Evolutionary conservation across 2,888 invertebrate species (phyloP).

Genomic region (Apotomis turbidana): DNA sequence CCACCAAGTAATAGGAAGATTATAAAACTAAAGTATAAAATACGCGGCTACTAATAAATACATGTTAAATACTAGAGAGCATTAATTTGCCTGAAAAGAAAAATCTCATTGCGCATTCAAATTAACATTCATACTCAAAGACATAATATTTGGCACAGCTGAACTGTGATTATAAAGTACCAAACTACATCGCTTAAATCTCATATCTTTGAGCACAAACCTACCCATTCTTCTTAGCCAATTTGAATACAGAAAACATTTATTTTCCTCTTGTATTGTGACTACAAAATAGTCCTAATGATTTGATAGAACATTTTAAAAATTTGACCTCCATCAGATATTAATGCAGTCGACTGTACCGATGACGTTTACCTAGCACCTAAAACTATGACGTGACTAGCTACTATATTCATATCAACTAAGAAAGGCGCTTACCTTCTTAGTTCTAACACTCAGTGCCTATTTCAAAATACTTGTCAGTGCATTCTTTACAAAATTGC

Average conservation of each 20-base stretch:
- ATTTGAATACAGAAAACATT: not conserved
- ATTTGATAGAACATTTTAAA: no score
- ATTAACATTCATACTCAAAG: constrained; percentile 42
- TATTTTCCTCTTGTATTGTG: not conserved
- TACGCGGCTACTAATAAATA: constrained; percentile 65
- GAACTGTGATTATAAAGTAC: not conserved
- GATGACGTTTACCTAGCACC: not conserved
- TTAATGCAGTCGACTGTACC: not conserved
- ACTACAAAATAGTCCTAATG: not conserved
- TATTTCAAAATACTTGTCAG: constrained; percentile 7
- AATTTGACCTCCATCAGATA: no score
- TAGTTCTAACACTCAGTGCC: not conserved
- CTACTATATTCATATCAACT: constrained; percentile 15
- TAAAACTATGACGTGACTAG: not conserved
- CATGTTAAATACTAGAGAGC: constrained; percentile 71
- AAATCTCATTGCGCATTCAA: constrained; percentile 26
- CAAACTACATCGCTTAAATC: not conserved
- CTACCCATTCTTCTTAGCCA: not conserved
- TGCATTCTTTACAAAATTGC: constrained; percentile 2
- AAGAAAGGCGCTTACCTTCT: not conserved
- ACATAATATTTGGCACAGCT: not conserved
- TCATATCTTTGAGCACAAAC: not conserved
- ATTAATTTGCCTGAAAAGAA: constrained; percentile 46
- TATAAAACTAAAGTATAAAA: constrained; percentile 43
- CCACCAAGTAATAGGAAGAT: constrained; percentile 39